Evolutionary conservation across 2,797 vertebrate species (phyloP), one percentile per base, ranked within the genome.

Genomic region (Sebastolobus altivelis): DNA sequence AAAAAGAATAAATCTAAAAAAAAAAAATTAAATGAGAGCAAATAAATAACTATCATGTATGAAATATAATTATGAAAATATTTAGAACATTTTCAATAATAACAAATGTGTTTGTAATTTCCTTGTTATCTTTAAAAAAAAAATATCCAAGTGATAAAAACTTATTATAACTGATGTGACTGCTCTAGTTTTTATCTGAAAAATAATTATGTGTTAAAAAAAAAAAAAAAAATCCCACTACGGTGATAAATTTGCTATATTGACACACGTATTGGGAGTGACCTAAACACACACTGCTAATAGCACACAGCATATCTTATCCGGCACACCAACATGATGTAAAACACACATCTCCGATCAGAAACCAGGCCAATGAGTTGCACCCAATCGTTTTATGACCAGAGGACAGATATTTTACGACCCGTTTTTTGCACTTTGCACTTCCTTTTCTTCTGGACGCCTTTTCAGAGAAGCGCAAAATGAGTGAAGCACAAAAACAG

Each of bases 371-470:
- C 75, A 37, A 27, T 40, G 10, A 35, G 60, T 63, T 58, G 68
- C 76, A 33, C 77, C 49, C 61, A 20, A 56, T 80, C 31, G 1
- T 77, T 87, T 69, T 74, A 69, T 59, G 72, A 84, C 81, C 72
- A 55, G 56, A 49, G 62, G 46, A 74, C 75, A 27, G 22, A 8
- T 55, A 84, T 88, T 84, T 88, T 85, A 81, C 67, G 33, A 71
- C 75, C 65, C 73, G 63, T 33, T 88, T 83, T 49, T 62, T 87
- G 86, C 80, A 87, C 87, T 83, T 82, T 91, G 79, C 69, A 61
- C 79, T 69, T 60, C 38, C 60, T 70, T 85, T 79, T 80, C 68
- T 79, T 79, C 54, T 18, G 60, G 80, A 76, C 25, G 72, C 13
- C 84, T 85, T 79, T 82, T 49, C 66, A 79, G 22, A 74, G 60